Evolutionary conservation across 1,140 invertebrate genomes (phyloP).

Genomic region (Pantala flavescens): DNA sequence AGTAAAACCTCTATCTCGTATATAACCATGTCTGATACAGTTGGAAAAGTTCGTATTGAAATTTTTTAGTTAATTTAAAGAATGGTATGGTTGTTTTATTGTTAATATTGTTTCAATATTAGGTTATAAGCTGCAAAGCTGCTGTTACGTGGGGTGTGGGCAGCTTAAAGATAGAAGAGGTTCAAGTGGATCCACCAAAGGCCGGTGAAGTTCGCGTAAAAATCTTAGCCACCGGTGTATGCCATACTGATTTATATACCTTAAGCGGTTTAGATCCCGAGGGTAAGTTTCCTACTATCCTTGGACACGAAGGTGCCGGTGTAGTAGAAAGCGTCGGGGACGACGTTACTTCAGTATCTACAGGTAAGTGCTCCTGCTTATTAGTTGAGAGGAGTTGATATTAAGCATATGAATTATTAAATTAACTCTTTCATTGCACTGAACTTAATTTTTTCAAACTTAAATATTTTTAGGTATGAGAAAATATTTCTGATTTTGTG

Average conservation of each 20-base stretch:
- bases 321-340: constrained; percentile 93
- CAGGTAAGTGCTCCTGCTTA: constrained; percentile 42
- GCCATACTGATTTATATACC: constrained; percentile 96
- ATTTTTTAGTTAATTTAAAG: too few species aligned
- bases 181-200: constrained; percentile 92
- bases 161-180: constrained; percentile 74
- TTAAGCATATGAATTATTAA: constrained; percentile 14
- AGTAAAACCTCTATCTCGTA: too few species aligned
- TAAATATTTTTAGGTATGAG: not conserved
- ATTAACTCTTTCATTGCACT: too few species aligned
- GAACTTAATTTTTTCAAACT: too few species aligned
- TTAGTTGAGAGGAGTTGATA: constrained; percentile 9
- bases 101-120: not conserved
- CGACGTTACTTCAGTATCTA: constrained; percentile 77
- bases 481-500: too few species aligned
- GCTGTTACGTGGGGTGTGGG: constrained; percentile 85
- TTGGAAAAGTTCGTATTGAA: too few species aligned
- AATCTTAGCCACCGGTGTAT: constrained; percentile 80
- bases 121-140: constrained; percentile 80
- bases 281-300: constrained; percentile 83
- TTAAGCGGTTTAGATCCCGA: constrained; percentile 86
- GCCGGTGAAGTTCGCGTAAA: constrained; percentile 67
- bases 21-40: too few species aligned
- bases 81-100: too few species aligned
- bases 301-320: constrained; percentile 91